phyloP scores from a whole-genome alignment of 1,140 invertebrate species.

The Hermatobates lingyangjiaoensis region DNA sequence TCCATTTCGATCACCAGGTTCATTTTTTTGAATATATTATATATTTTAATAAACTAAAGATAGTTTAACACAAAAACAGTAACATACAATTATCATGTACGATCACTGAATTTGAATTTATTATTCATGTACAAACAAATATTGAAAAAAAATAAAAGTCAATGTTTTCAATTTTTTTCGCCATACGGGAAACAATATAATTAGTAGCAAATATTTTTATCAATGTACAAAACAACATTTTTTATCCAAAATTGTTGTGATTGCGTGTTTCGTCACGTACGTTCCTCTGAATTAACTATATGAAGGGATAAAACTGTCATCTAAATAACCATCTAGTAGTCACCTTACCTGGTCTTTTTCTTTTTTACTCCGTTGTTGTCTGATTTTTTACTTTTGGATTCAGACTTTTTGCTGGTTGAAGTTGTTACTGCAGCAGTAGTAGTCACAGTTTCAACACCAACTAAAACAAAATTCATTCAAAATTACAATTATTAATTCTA shows the following conservation, averaged over 20 bases:
- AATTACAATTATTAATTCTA: background rate
- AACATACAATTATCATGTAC: too few relatives aligned
- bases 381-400: conserved; percentile 58
- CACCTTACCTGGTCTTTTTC: conserved; percentile 71
- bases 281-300: too few relatives aligned
- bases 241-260: background rate
- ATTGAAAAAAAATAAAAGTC: too few relatives aligned
- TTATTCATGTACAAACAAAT: too few relatives aligned
- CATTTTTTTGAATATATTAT: too few relatives aligned
- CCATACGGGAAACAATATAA: too few relatives aligned
- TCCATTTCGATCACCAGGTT: too few relatives aligned
- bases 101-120: too few relatives aligned
- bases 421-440: conserved; percentile 29
- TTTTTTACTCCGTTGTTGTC: conserved; percentile 78
- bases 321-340: background rate
- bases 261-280: background rate
- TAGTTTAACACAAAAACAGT: too few relatives aligned
- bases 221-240: background rate
- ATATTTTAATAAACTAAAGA: too few relatives aligned
- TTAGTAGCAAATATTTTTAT: background rate
- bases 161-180: too few relatives aligned
- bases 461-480: conserved; percentile 2
- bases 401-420: conserved; percentile 37
- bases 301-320: background rate
- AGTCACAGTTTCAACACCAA: conserved; percentile 8